Conservation (phyloP, 1,140 invertebrate species). For the Ruditapes philippinarum region DNA sequence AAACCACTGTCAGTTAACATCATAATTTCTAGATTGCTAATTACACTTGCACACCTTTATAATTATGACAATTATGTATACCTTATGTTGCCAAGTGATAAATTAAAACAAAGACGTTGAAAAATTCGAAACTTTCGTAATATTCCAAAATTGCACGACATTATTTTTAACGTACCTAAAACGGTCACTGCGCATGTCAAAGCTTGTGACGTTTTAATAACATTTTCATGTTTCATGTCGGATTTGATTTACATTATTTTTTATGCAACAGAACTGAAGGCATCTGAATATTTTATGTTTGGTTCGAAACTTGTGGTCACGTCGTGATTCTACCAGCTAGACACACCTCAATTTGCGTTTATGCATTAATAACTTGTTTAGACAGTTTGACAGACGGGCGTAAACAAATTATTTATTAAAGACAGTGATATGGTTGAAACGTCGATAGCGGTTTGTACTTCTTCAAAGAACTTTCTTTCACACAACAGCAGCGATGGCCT, state of each 20-base stretch:
- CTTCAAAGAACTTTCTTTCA: neutral
- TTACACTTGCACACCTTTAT: conserved; percentile 12
- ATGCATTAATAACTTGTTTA: neutral
- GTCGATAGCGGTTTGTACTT: neutral
- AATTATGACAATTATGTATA: conserved; percentile 15
- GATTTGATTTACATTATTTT: conserved; percentile 1
- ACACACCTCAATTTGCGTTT: neutral
- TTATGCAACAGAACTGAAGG: neutral
- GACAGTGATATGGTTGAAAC: neutral
- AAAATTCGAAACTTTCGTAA: conserved; percentile 7
- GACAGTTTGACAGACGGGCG: neutral
- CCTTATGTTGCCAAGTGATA: neutral
- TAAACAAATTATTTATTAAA: neutral
- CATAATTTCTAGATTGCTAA: neutral
- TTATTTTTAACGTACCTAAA: neutral
- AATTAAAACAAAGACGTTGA: neutral
- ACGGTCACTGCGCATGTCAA: neutral
- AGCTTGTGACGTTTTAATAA: no score
- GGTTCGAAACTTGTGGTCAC: neutral
- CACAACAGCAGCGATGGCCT: no score
- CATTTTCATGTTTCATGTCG: neutral
- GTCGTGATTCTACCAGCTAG: neutral
- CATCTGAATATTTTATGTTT: neutral
- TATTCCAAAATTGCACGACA: neutral
- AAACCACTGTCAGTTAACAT: neutral